Percentiles rank a stretch among this genome's conserved stretches.
Evolutionary conservation across 2,888 invertebrate species (phyloP).

Genomic region (Stenchaetothrips biformis): DNA sequence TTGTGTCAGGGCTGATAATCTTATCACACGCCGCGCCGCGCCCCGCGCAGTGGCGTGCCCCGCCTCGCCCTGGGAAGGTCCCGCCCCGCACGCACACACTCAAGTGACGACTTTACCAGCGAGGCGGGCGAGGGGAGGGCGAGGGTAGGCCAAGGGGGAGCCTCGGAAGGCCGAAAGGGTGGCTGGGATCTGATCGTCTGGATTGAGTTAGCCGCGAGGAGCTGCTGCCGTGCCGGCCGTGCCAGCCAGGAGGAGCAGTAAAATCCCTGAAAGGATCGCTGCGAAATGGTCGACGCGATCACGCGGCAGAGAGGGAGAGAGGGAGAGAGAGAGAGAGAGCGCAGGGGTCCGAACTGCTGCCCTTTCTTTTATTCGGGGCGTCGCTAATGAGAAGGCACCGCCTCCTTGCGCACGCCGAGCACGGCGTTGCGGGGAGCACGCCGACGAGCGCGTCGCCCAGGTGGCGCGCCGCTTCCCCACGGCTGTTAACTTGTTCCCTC

Average conservation of each 20-base stretch:
- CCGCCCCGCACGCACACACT: neutral
- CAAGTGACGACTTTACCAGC: neutral
- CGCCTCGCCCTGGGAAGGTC: neutral
- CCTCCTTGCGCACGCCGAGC: too few species aligned
- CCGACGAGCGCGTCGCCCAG: too few species aligned
- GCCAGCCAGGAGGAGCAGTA: conserved; percentile 4
- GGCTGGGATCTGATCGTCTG: conserved; percentile 12
- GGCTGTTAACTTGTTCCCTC: too few species aligned
- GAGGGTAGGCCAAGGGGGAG: too few species aligned
- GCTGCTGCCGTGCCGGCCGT: neutral
- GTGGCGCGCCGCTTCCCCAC: too few species aligned
- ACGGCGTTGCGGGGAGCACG: too few species aligned
- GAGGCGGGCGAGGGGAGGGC: neutral
- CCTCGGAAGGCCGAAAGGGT: neutral
- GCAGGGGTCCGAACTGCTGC: neutral
- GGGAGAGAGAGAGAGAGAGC: neutral
- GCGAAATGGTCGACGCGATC: conserved; percentile 20
- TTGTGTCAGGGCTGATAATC: too few species aligned
- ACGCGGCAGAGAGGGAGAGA: neutral
- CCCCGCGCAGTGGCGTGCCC: too few species aligned
- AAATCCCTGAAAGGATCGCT: conserved; percentile 18
- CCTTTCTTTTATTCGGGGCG: too few species aligned
- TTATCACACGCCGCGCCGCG: too few species aligned
- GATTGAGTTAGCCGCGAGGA: neutral
- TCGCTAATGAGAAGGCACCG: too few species aligned